Conservation (phyloP, 2,113 vertebrate species). For the Zosterops borbonicus region DNA sequence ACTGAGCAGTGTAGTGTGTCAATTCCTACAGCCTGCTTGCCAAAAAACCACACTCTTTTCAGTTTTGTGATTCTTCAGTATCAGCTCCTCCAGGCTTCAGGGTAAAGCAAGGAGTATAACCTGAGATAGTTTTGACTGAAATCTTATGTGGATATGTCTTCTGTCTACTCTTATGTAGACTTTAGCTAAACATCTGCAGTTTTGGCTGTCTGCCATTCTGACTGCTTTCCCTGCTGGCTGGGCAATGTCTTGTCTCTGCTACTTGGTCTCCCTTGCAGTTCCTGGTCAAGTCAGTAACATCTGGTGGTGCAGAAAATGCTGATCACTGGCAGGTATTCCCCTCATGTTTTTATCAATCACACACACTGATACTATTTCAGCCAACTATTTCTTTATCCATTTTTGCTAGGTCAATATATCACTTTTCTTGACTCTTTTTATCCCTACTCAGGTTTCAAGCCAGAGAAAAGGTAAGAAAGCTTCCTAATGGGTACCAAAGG, state of each 20-base stretch:
- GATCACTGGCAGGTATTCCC: not conserved
- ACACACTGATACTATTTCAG: not conserved
- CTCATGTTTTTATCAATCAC: not conserved
- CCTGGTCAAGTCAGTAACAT: not conserved
- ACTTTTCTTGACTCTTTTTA: not conserved
- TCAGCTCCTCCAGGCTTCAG: not conserved
- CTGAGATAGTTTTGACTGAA: not conserved
- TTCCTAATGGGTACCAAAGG: not conserved
- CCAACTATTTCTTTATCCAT: not conserved
- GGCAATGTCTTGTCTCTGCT: not conserved
- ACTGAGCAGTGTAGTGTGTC: not conserved
- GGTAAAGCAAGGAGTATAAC: not conserved
- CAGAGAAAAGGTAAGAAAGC: not conserved
- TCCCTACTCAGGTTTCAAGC: not conserved
- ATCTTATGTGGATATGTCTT: not conserved
- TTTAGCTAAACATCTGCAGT: not conserved
- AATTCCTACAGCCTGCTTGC: not conserved
- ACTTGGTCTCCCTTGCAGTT: not conserved
- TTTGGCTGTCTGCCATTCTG: not conserved
- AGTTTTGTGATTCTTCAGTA: not conserved
- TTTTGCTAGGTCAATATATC: not conserved
- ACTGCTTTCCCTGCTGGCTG: not conserved
- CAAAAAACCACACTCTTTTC: not conserved
- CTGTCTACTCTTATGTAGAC: not conserved
- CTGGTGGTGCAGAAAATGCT: not conserved